Evolutionary conservation across 2,113 vertebrate genomes (phyloP), one percentile per base, ranked within the genome.

Genomic region (Pollachius pollachius): DNA sequence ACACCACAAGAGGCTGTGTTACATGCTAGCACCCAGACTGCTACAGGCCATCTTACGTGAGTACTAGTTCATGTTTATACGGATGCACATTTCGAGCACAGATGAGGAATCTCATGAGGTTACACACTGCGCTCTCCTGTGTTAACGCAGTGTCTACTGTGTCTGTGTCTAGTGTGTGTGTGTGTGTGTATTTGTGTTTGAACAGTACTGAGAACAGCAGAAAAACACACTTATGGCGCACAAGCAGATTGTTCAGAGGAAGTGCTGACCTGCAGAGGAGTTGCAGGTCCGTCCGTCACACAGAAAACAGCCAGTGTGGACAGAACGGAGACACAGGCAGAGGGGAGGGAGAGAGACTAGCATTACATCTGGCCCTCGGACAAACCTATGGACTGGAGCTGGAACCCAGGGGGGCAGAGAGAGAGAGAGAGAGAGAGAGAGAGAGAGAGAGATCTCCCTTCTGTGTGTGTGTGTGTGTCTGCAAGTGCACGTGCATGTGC

Each of bases 201-300:
- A 5, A 7, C 9, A 68, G 74, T 77, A 78, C 64, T 75, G 83
- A 74, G 74, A 62, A 80, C 74, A 83, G 81, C 73, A 82, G 34
- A 77, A 83, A 62, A 21, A 62, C 52, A 68, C 63, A 77, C 77
- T 83, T 81, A 82, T 81, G 81, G 76, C 61, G 81, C 77, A 87
- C 84, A 81, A 81, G 85, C 87, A 80, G 72, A 82, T 85, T 81
- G 80, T 88, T 88, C 82, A 87, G 78, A 87, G 75, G 84, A 90
- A 90, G 75, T 75, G 87, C 89, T 90, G 89, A 90, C 81, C 84
- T 70, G 85, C 86, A 87, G 79, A 82, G 66, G 79, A 88, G 84
- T 57, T 70, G 81, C 78, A 82, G 71, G 74, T 74, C 80, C 81
- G 84, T 85, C 81, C 81, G 48, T 9, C 77, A 79, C 81, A 69